These are phyloP conservation scores for Ophion slaviceki DNA, from an alignment of 2,888 invertebrate genomes.

Conservation along the genomic window DNA sequence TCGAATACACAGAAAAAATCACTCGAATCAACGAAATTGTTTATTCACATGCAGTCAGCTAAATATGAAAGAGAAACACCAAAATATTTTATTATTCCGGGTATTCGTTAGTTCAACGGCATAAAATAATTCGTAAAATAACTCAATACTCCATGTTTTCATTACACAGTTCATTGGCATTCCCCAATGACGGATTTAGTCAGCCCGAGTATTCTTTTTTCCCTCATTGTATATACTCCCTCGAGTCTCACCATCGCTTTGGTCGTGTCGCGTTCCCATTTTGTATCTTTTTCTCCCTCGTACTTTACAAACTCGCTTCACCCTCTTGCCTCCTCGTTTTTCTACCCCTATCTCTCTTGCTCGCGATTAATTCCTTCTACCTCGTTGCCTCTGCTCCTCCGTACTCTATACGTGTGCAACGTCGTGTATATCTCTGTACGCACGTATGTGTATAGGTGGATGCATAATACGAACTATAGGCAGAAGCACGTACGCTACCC, in stretches of 20 bases:
- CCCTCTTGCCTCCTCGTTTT: conserved; percentile 6
- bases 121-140: too few relatives aligned
- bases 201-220: not conserved
- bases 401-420: not conserved
- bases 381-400: conserved; percentile 26
- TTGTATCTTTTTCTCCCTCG: conserved; percentile 13
- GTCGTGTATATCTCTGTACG: not conserved
- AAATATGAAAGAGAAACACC: too few relatives aligned
- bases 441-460: not conserved
- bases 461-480: not conserved
- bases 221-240: not conserved
- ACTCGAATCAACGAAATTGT: too few relatives aligned
- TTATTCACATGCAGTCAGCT: too few relatives aligned
- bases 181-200: too few relatives aligned
- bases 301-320: conserved; percentile 5
- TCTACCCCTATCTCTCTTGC: conserved; percentile 25
- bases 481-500: conserved; percentile 20
- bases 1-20: too few relatives aligned
- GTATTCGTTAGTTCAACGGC: too few relatives aligned
- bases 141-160: too few relatives aligned
- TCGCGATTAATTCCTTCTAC: conserved; percentile 39
- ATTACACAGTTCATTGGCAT: too few relatives aligned
- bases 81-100: too few relatives aligned
- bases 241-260: not conserved
- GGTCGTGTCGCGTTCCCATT: conserved; percentile 21